These are phyloP conservation scores for Tenrec ecaudatus DNA, from an alignment of 2,113 vertebrate genomes.

Conservation along the genomic window DNA sequence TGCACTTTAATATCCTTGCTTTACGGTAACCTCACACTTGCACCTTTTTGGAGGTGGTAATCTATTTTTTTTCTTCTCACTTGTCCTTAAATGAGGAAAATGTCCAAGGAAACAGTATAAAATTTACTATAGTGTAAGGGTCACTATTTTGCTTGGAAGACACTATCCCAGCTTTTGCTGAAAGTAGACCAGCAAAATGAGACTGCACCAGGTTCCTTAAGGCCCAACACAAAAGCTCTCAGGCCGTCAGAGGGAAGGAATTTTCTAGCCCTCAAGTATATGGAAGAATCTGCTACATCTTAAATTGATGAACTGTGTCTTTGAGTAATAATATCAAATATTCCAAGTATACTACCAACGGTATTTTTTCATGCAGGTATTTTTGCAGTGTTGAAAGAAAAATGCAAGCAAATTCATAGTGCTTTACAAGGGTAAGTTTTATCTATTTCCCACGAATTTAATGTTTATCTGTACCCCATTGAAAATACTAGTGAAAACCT, in stretches of 20 bases:
- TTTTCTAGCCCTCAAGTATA: not conserved
- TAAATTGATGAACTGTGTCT: not conserved
- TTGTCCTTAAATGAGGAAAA: not conserved
- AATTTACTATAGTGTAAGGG: not conserved
- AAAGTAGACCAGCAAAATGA: not conserved
- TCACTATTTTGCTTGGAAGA: not conserved
- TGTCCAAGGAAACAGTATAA: not conserved
- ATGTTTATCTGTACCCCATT: not conserved
- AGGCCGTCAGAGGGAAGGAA: not conserved
- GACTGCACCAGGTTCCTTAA: fast-evolving
- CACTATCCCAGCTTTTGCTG: not conserved
- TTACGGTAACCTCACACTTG: not conserved
- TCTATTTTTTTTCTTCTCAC: too few relatives aligned
- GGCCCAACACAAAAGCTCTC: not conserved
- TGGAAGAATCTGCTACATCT: not conserved
- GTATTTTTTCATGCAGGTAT: constrained; percentile 86
- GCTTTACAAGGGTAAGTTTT: constrained; percentile 92
- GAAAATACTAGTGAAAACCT: not conserved
- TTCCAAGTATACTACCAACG: not conserved
- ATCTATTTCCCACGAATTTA: not conserved
- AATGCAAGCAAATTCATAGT: constrained; percentile 91
- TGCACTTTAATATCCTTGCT: not conserved
- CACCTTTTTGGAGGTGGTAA: not conserved
- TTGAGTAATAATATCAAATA: not conserved
- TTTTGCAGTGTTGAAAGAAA: constrained; percentile 91